phyloP scores from a whole-genome alignment of 2,888 invertebrate genomes.

The Physocephala rufipes region DNA sequence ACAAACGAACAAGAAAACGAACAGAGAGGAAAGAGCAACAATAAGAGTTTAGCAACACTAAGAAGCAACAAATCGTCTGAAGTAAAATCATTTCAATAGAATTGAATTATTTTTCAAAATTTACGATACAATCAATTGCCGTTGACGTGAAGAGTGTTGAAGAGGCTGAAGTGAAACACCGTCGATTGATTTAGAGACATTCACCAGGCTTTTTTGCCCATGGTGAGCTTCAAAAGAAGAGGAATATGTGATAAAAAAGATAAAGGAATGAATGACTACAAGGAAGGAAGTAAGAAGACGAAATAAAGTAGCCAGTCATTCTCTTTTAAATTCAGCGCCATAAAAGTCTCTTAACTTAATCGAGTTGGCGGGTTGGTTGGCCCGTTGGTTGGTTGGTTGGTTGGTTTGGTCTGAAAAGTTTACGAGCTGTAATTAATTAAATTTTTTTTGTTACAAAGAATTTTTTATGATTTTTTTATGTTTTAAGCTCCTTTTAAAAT shows the following conservation, averaged over 20 bases:
- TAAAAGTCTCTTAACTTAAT: no score
- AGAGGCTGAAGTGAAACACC: neutral
- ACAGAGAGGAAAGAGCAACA: neutral
- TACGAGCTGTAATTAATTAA: conserved; percentile 2
- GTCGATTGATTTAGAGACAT: neutral
- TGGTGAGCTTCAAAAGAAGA: no score
- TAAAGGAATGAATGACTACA: no score
- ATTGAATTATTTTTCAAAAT: neutral
- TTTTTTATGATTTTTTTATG: neutral
- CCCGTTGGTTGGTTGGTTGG: no score
- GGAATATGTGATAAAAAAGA: no score
- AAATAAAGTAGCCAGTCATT: no score
- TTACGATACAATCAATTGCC: neutral
- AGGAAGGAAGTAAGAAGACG: no score
- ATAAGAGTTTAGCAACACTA: no score
- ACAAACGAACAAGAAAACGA: neutral
- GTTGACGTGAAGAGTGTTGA: neutral
- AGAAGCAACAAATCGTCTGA: no score
- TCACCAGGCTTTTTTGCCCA: neutral
- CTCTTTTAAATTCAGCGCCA: no score
- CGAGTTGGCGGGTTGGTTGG: no score
- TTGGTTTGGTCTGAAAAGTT: neutral
- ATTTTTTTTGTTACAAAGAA: neutral
- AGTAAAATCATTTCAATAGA: neutral
- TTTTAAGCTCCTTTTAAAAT: no score